Evolutionary conservation across 2,113 vertebrate species (phyloP).

Genomic region (Callipepla squamata): DNA sequence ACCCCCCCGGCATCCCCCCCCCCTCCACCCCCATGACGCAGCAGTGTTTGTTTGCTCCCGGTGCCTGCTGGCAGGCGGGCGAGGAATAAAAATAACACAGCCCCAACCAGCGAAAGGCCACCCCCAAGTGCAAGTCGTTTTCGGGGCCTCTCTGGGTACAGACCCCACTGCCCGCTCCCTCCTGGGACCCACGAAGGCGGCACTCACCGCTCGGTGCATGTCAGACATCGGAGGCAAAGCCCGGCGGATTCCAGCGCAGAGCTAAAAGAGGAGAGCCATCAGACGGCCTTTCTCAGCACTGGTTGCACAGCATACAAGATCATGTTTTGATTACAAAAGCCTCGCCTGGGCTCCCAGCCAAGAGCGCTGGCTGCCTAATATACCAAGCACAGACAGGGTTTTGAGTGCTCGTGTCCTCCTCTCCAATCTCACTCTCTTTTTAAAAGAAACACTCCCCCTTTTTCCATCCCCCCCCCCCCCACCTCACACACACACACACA

Average conservation of each 20-base stretch:
- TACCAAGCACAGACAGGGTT: constrained; percentile 69
- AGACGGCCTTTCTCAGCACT: constrained; percentile 79
- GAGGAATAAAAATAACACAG: background rate
- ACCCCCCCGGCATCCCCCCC: background rate
- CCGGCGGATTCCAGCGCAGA: constrained; percentile 85
- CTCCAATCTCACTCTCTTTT: constrained; percentile 57
- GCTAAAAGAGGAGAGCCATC: constrained; percentile 80
- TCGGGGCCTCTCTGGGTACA: background rate
- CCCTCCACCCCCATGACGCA: background rate
- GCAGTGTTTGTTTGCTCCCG: background rate
- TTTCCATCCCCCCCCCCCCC: background rate
- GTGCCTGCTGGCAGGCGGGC: constrained; percentile 10
- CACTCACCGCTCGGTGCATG: constrained; percentile 94
- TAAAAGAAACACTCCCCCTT: constrained; percentile 63
- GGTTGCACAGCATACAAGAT: constrained; percentile 88
- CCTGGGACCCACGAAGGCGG: constrained; percentile 54
- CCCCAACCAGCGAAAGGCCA: background rate
- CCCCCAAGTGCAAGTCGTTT: background rate
- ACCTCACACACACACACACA: background rate
- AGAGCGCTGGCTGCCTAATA: constrained; percentile 85
- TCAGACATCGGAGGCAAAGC: constrained; percentile 79
- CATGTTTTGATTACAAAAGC: constrained; percentile 98
- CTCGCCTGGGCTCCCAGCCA: constrained; percentile 82
- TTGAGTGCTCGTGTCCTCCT: constrained; percentile 64
- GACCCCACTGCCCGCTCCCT: constrained; percentile 51